Conservation (phyloP, 2,113 vertebrate genomes). For the Pteronura brasiliensis region DNA sequence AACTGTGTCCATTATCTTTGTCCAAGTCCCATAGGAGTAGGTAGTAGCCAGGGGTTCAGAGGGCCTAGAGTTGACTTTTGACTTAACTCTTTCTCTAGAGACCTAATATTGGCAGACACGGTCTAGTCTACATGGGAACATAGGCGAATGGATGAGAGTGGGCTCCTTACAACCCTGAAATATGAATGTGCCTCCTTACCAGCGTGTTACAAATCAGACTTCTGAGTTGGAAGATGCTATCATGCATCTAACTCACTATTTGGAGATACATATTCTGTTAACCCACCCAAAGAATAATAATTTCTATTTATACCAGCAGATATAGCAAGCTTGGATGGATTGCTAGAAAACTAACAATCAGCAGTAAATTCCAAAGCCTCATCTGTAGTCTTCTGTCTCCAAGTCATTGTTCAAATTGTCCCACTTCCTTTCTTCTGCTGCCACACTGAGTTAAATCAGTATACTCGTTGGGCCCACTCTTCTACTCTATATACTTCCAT, state of each 20-base stretch:
- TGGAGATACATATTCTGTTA: neutral
- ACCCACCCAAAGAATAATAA: neutral
- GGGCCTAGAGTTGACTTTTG: neutral
- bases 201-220: neutral
- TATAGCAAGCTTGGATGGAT: neutral
- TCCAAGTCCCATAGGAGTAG: constrained; percentile 4
- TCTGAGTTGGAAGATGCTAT: neutral
- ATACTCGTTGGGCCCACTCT: neutral
- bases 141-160: neutral
- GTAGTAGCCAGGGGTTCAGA: neutral
- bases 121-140: neutral
- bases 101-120: neutral
- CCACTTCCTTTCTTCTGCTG: neutral
- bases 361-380: constrained; percentile 22
- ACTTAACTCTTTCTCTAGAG: constrained; percentile 39
- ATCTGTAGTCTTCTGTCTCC: neutral
- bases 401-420: neutral
- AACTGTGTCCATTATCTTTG: constrained; percentile 48
- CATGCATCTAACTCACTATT: neutral
- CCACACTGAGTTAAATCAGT: neutral
- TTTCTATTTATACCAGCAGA: neutral
- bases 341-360: neutral
- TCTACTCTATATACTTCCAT: neutral
- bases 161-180: neutral
- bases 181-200: neutral